Base-by-base conservation (phyloP, 2,888 invertebrate genomes). In the Trissoscelio sp. region DNA sequence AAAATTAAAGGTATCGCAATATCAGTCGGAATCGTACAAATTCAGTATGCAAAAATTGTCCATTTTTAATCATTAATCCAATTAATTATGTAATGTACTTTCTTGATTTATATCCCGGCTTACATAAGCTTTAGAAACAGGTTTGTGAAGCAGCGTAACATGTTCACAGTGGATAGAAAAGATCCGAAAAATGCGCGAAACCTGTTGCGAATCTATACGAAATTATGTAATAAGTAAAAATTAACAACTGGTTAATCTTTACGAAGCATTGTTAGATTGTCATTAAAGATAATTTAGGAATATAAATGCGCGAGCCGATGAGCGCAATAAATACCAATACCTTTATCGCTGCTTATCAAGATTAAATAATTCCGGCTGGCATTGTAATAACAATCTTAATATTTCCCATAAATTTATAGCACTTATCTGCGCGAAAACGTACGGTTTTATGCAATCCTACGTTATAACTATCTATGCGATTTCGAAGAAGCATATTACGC, bases 71-170 rank as follows among this genome's bases (percentile, higher is more conserved):
- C n/a, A 48, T 57, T 64, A 69, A 67, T 75, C 70, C 69, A 80
- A 75, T 80, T 75, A 80, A 80, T 79, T 79, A 74, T 69, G 66
- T 80, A 80, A 80, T 48, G 39, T 24, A 80, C 80, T 74, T 80
- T 80, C 74, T 70, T 80, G 80, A 80, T 66, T 74, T 79, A 74
- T 74, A 79, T 31, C 46, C 62, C 42, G 12, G 20, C 73, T 79
- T 73, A 79, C 58, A 62, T 79, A 79, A 79, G 73, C 67, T 46
- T 48, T 34, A 28, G 24, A 62, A 79, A 79, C 73, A 62, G 79
- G 73, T 67, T 79, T 67, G 69, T 18, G 22, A 60, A 62, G 69
- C 46, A 24, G 69, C 62, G 46, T 79, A 79, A 79, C 79, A 60
- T 48, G 79, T 67, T 67, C 51, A 22, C 42, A 7, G 55, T 9